Percentiles rank a stretch among this genome's conserved stretches.
phyloP scores from a whole-genome alignment of 1,140 invertebrate genomes.

The Hypsibius dujardini region DNA sequence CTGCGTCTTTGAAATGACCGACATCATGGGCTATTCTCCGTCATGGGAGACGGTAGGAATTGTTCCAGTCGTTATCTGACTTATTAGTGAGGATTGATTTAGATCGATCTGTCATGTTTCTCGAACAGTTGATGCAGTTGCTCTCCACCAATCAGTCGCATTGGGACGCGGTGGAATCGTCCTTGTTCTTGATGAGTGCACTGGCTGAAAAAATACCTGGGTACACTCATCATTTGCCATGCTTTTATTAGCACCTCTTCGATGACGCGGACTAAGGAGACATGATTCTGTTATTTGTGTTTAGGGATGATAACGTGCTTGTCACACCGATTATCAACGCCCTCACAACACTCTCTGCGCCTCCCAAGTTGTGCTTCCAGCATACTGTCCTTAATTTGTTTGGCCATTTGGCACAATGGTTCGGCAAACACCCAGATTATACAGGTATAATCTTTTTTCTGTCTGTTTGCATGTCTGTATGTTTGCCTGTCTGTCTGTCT shows the following conservation, averaged over 20 bases:
- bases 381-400: neutral
- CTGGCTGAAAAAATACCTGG: neutral
- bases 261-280: too few relatives aligned
- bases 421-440: neutral
- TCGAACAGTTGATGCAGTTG: neutral
- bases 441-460: conserved; percentile 9
- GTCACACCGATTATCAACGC: neutral
- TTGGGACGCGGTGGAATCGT: conserved; percentile 8
- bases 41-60: neutral
- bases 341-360: neutral
- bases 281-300: too few relatives aligned
- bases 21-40: neutral
- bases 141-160: neutral
- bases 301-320: neutral
- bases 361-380: neutral
- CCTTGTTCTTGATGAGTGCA: neutral
- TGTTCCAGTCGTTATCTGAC: neutral
- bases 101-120: neutral
- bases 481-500: too few relatives aligned
- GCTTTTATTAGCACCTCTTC: too few relatives aligned
- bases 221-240: too few relatives aligned
- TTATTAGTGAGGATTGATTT: neutral
- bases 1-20: neutral
- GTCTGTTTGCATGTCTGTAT: too few relatives aligned
- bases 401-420: neutral